Evolutionary conservation across 2,888 invertebrate species (phyloP), one percentile per base, ranked within the genome.

Genomic region (Sclerodermus sp.): DNA sequence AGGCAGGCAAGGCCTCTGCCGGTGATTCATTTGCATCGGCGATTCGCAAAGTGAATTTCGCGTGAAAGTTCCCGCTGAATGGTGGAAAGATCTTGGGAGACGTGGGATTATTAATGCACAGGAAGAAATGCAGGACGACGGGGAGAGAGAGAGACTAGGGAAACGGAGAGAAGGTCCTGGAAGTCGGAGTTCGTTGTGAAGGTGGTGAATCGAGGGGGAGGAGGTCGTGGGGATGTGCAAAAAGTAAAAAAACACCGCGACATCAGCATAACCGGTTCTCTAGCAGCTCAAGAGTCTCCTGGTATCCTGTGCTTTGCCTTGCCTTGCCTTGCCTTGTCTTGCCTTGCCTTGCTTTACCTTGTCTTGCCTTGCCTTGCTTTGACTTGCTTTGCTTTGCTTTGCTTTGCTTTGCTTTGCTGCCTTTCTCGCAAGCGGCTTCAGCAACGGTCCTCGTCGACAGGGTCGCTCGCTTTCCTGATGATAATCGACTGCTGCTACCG

Each of bases 231-330:
- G 61, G 61, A 64, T 63, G 60, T 61, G 68, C 65, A 68, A 69
- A 71, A 69, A 69, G 67, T 67, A 69, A 70, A 71, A n/a, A 71
- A 71, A 71, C 69, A 63, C 61, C 70, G 69, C 64, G 64, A 59
- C 66, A 71, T 72, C 68, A 67, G 64, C 70, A 71, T 71, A 72
- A 72, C 71, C 71, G 70, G 71, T 72, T 72, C 59, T 57, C 43
- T 57, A 56, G 41, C 42, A n/a, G n/a, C n/a, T n/a, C n/a, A n/a
- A n/a, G n/a, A n/a, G n/a, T n/a, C n/a, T n/a, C 23, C 23, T 23
- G 23, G 23, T 8, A 23, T 23, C 23, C 23, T 8, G 23, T 5
- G 3, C 8, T 8, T 8, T 23, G 23, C 4, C 23, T 8, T 34
- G 34, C 15, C 30, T 44, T 49, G 23, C 34, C 13, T 14, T 40